A percentile compares a stretch with the other conserved stretches of the same genome.
Evolutionary conservation across 2,797 vertebrate genomes (phyloP).

Genomic region (Squalus acanthias): DNA sequence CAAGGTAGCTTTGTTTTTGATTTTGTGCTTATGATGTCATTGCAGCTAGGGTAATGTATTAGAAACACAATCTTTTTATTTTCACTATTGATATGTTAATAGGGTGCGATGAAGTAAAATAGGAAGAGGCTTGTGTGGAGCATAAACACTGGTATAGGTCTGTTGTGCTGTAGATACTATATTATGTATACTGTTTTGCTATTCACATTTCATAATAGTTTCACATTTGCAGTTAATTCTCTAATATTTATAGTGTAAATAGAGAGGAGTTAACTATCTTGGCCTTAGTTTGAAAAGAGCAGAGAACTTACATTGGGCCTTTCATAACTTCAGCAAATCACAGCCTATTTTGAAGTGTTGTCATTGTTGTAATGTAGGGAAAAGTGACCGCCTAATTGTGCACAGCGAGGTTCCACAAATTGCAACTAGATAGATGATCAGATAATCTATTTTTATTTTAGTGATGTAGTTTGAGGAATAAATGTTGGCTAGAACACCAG

Average conservation of each 20-base stretch:
- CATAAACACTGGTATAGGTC: neutral
- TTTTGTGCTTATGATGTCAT: neutral
- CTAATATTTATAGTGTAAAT: constrained; percentile 14
- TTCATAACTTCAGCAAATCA: neutral
- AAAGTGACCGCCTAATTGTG: neutral
- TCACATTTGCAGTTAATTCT: neutral
- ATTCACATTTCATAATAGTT: neutral
- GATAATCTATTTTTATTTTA: neutral
- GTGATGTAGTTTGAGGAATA: neutral
- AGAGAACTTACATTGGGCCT: neutral
- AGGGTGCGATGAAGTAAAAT: neutral
- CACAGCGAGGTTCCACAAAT: neutral
- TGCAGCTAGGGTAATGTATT: neutral
- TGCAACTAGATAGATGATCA: neutral
- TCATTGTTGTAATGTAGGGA: neutral
- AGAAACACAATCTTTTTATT: neutral
- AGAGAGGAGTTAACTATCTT: neutral
- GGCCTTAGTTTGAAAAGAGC: neutral
- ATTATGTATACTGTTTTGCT: neutral
- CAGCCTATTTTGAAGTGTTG: neutral
- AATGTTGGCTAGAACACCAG: neutral
- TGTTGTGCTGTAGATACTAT: neutral
- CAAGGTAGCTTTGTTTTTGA: neutral
- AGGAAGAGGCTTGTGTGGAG: neutral
- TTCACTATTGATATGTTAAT: neutral